Percentiles rank a stretch among this genome's conserved stretches.
phyloP scores from a whole-genome alignment of 92 coral and sea anemone genomes.

The Plumapathes pennacea region DNA sequence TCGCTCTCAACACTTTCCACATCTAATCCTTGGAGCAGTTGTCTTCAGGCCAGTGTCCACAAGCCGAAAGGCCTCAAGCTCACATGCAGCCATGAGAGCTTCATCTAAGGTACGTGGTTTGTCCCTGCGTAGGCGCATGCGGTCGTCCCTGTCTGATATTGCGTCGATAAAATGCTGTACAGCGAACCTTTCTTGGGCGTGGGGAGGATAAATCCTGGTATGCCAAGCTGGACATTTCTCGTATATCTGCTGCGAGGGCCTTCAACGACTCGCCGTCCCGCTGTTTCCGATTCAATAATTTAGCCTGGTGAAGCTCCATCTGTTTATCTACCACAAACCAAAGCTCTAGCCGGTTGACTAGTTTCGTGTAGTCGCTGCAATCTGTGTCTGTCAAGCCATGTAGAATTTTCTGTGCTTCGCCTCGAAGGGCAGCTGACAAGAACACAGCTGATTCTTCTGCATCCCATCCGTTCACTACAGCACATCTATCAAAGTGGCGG shows the following conservation, averaged over 20 bases:
- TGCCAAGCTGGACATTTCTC: conserved; percentile 11
- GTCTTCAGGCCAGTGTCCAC: conserved; percentile 6
- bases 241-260: conserved; percentile 12
- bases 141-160: conserved; percentile 17
- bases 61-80: conserved; percentile 21
- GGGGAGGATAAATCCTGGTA: conserved; percentile 38
- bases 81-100: conserved; percentile 21
- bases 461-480: conserved; percentile 38
- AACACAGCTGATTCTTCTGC: conserved; percentile 34
- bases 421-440: conserved; percentile 25
- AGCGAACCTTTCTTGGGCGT: conserved; percentile 39
- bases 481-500: conserved; percentile 38
- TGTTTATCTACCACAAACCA: conserved; percentile 45
- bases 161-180: conserved; percentile 58
- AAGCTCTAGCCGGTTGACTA: conserved; percentile 22
- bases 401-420: conserved; percentile 38
- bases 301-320: conserved; percentile 42
- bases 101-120: conserved; percentile 46
- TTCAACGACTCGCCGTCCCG: conserved; percentile 31
- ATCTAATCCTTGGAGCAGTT: conserved; percentile 3
- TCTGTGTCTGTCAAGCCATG: conserved; percentile 28
- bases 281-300: conserved; percentile 47
- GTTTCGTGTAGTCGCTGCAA: conserved; percentile 20
- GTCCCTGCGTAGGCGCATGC: conserved; percentile 20
- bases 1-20: conserved; percentile 6